Base-by-base conservation (phyloP, 1,140 invertebrate genomes). In the Geopemphigus sp. region DNA sequence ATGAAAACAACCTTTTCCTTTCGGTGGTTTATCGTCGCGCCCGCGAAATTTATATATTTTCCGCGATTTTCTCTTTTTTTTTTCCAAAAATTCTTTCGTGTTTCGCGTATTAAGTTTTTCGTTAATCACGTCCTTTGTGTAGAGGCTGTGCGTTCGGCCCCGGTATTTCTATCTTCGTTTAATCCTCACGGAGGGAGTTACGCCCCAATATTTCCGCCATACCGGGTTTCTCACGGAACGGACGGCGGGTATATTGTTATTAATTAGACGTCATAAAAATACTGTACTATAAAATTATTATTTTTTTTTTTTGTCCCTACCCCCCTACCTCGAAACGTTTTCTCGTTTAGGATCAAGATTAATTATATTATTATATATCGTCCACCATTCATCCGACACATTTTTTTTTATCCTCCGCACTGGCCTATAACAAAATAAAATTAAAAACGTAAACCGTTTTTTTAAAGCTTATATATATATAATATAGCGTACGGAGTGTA, bases 211-310 rank as follows among this genome's bases (percentile, higher is more conserved):
- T 72, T 72, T 72, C 68, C 68, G 68, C 26, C 68, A 54, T 19
- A 53, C 47, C 24, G 50, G 29, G 68, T 72, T 72, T 72, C 68
- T 72, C 68, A 72, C 50, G 50, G 24, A n/a, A 72, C 50, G 66
- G 45, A 54, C 50, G 45, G n/a, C n/a, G n/a, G n/a, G 45, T 50
- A 6, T 68, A 68, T 72, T 72, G 29, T 72, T 54, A 72, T 72
- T 72, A 72, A 72, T 72, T 72, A 47, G 68, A 72, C 68, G 24
- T 72, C 50, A 29, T 72, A 72, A 72, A 72, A 54, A 72, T 72
- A 53, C 47, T 54, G 29, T 72, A 47, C 12, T 68, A 70, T 70
- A 19, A 70, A 70, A 68, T 29, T 29, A 29, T 26, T 61, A 19
- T 61, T 45, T 14, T 12, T 64, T 39, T 64, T 64, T 68, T 70